Percentiles rank a stretch among this genome's conserved stretches.
Conservation (phyloP, 2,888 invertebrate genomes). For the Acrocyrtus sp. region DNA sequence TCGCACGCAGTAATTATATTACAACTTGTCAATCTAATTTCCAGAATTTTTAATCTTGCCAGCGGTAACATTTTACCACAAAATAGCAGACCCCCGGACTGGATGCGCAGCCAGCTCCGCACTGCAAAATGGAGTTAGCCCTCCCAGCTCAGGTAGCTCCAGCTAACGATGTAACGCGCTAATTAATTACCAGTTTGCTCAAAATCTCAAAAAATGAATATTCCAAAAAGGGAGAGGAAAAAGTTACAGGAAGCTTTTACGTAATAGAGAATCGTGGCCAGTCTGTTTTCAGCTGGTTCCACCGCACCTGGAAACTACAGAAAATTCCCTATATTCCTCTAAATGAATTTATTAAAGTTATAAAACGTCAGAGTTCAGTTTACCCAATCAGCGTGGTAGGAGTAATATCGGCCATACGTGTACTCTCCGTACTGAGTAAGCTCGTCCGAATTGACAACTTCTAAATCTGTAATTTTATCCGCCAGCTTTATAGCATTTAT, state of each 20-base stretch:
- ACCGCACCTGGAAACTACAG: neutral
- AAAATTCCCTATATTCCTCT: neutral
- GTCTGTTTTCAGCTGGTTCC: constrained; percentile 1
- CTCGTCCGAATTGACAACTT: neutral
- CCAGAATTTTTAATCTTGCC: neutral
- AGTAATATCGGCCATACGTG: constrained; percentile 9
- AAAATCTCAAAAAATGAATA: constrained; percentile 3
- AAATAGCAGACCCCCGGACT: constrained; percentile 18
- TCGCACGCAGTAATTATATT: neutral
- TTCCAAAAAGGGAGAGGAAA: no score
- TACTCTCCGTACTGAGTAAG: constrained; percentile 7
- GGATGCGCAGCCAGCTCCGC: neutral
- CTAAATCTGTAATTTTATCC: neutral
- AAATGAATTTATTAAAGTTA: neutral
- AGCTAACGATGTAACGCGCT: constrained; percentile 1
- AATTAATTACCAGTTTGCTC: neutral
- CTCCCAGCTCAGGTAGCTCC: constrained; percentile 8
- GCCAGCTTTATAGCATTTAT: neutral
- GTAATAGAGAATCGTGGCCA: constrained; percentile 12
- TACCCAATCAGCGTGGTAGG: neutral
- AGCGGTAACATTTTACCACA: constrained; percentile 25
- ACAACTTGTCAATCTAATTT: no score
- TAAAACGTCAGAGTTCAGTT: neutral
- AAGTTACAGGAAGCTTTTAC: neutral
- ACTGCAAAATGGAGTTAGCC: constrained; percentile 2